These are phyloP conservation scores for Drosophila triauraria DNA, from an alignment of 1,140 invertebrate genomes.

Conservation along the genomic window DNA sequence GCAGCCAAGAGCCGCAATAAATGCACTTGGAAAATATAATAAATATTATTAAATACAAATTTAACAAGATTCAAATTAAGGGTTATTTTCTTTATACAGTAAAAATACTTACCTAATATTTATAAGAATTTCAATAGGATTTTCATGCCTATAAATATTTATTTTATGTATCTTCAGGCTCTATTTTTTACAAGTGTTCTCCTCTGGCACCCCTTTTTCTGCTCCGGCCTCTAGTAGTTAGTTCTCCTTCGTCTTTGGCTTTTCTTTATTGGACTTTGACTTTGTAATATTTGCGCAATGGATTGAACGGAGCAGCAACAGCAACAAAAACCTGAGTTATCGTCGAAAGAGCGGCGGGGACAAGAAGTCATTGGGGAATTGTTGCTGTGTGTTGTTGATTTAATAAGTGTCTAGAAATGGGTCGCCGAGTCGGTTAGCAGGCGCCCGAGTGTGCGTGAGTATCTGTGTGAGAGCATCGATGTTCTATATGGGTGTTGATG, in stretches of 20 bases:
- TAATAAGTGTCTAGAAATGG: conserved; percentile 57
- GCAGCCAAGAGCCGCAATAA: conserved; percentile 26
- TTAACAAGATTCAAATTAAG: too few species aligned
- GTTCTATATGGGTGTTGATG: conserved; percentile 42
- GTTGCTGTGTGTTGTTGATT: conserved; percentile 48
- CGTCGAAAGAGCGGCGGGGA: conserved; percentile 27
- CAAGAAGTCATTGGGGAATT: conserved; percentile 39
- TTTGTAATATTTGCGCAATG: conserved; percentile 67
- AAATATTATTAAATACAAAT: too few species aligned
- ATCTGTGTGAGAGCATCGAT: conserved; percentile 12
- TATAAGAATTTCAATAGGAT: too few species aligned
- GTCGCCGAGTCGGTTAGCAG: conserved; percentile 41
- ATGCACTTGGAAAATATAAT: neutral
- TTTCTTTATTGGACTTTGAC: conserved; percentile 60
- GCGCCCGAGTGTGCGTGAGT: conserved; percentile 3
- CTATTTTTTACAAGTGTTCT: conserved; percentile 10
- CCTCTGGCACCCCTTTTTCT: conserved; percentile 5
- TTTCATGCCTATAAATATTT: too few species aligned
- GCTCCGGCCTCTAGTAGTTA: conserved; percentile 3
- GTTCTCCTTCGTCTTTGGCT: conserved; percentile 28
- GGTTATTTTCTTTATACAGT: too few species aligned
- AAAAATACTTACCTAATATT: too few species aligned
- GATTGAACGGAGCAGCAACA: conserved; percentile 36
- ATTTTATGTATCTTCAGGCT: too few species aligned
- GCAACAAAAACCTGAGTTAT: conserved; percentile 40